These are phyloP conservation scores for rat (Rattus norvegicus) DNA, from an alignment of 2,113 vertebrate species.

Conservation along the genomic window DNA sequence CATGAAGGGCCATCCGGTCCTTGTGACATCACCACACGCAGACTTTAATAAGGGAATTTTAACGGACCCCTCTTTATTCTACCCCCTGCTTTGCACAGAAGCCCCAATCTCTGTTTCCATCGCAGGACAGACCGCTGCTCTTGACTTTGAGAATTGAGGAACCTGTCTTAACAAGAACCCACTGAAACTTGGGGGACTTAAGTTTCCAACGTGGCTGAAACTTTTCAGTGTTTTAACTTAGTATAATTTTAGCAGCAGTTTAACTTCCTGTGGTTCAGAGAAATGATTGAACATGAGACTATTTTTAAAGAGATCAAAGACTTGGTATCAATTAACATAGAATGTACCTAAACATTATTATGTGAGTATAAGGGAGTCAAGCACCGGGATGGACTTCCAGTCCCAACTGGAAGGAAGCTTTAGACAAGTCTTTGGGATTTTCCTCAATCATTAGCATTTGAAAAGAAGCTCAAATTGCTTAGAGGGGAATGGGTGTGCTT, in stretches of 20 bases:
- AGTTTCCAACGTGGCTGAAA: conserved; percentile 61
- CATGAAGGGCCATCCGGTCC: neutral
- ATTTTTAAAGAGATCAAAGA: conserved; percentile 56
- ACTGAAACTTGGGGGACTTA: conserved; percentile 64
- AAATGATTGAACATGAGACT: conserved; percentile 63
- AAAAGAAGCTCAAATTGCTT: conserved; percentile 48
- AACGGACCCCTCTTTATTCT: conserved; percentile 14
- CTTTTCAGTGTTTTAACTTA: conserved; percentile 65
- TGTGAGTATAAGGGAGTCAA: conserved; percentile 54
- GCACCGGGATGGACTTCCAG: conserved; percentile 46
- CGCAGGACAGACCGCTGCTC: conserved; percentile 50
- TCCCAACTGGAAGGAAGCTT: conserved; percentile 44
- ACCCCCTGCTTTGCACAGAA: conserved; percentile 13
- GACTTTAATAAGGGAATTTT: conserved; percentile 38
- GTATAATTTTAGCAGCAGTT: conserved; percentile 63
- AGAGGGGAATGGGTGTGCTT: neutral
- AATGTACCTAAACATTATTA: conserved; percentile 66
- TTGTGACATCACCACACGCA: neutral
- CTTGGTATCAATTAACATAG: conserved; percentile 59
- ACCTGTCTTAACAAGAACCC: conserved; percentile 61
- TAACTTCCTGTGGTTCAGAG: conserved; percentile 60
- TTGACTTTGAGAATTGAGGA: conserved; percentile 53
- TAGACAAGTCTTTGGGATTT: conserved; percentile 40
- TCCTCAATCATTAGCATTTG: conserved; percentile 54
- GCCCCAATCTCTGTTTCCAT: conserved; percentile 48